Evolutionary conservation across 1,140 invertebrate species (phyloP).

Genomic region (Teleopsis dalmanni): DNA sequence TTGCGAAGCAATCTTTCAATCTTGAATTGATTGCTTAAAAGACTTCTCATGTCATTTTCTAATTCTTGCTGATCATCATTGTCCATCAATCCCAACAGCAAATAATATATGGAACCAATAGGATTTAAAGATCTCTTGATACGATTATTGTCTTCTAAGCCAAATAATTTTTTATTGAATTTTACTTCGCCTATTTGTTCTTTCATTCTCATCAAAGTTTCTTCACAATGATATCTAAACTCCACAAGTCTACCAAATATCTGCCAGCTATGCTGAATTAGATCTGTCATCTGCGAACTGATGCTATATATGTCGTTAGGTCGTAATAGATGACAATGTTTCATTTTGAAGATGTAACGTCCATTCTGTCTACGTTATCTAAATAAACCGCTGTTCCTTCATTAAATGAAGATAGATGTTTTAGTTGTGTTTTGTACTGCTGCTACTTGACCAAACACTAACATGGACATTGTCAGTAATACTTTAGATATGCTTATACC

Average conservation of each 20-base stretch:
- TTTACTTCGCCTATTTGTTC: too few relatives aligned
- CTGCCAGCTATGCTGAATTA: background rate
- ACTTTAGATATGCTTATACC: background rate
- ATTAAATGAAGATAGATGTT: background rate
- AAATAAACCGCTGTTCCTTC: slow-evolving; percentile 1
- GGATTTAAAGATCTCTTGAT: background rate
- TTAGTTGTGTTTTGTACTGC: background rate
- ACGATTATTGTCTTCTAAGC: too few relatives aligned
- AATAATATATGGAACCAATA: background rate
- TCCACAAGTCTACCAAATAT: background rate
- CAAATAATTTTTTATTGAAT: too few relatives aligned
- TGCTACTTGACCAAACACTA: background rate
- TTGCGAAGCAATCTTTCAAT: too few relatives aligned
- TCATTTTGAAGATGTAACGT: background rate
- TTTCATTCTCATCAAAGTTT: background rate
- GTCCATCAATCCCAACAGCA: slow-evolving; percentile 4
- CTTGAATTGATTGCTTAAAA: slow-evolving; percentile 1
- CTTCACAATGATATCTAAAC: background rate
- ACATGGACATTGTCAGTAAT: background rate
- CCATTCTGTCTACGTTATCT: background rate
- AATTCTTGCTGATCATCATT: background rate
- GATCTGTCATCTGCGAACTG: background rate
- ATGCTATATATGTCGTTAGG: background rate
- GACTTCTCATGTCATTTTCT: slow-evolving; percentile 1
- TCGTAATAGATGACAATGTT: background rate